Evolutionary conservation across 2,113 vertebrate species (phyloP).

Genomic region (Lynx canadensis): DNA sequence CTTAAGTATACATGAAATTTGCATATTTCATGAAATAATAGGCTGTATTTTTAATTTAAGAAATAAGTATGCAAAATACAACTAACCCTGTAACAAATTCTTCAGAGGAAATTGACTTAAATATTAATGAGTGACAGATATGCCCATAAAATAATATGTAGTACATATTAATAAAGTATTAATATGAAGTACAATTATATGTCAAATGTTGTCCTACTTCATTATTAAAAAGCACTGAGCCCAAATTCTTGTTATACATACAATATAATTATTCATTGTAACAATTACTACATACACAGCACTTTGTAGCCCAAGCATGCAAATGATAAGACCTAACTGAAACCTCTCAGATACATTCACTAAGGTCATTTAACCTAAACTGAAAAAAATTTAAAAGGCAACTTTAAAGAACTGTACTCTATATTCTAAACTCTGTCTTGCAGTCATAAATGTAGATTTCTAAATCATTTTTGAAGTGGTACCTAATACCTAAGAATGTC

Average conservation of each 20-base stretch:
- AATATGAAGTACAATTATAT: slow-evolving; percentile 23
- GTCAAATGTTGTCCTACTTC: slow-evolving; percentile 24
- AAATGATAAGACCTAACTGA: neutral
- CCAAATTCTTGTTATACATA: slow-evolving; percentile 40
- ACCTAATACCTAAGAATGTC: neutral
- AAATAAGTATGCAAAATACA: slow-evolving; percentile 19
- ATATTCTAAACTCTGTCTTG: neutral
- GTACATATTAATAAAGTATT: too few species aligned
- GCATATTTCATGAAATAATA: slow-evolving; percentile 47
- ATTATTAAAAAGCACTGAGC: neutral
- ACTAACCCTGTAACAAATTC: neutral
- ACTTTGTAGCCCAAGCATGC: neutral
- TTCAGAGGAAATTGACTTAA: slow-evolving; percentile 39
- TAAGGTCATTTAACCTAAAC: neutral
- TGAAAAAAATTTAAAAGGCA: slow-evolving; percentile 16
- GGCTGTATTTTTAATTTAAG: neutral
- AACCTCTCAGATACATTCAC: neutral
- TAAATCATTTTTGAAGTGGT: slow-evolving; percentile 5
- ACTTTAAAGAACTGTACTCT: neutral
- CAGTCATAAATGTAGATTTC: neutral
- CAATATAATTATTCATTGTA: slow-evolving; percentile 46
- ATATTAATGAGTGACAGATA: slow-evolving; percentile 53
- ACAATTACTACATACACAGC: neutral
- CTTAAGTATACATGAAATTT: slow-evolving; percentile 5
- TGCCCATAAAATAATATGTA: slow-evolving; percentile 27